Evolutionary conservation across 35 echinoderm and acorn worm genomes (phyloP), one percentile per base, ranked within the genome.

Genomic region (Heliocidaris erythrogramma): DNA sequence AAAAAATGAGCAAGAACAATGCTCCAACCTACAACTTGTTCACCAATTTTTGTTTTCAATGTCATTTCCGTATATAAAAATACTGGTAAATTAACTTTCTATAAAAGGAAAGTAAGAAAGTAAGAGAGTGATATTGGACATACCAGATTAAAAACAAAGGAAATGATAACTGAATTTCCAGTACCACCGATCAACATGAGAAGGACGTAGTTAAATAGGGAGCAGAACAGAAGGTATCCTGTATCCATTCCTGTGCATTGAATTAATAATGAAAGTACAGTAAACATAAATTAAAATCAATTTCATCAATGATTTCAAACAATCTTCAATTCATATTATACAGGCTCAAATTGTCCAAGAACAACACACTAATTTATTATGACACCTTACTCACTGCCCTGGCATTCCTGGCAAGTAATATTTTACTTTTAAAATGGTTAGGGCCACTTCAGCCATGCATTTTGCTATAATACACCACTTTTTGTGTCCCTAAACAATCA

Each of bases 101-200:
- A n/a, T n/a, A n/a, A n/a, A n/a, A n/a, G n/a, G n/a, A n/a, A n/a
- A n/a, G n/a, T n/a, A n/a, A n/a, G n/a, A n/a, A n/a, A n/a, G n/a
- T n/a, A n/a, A n/a, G 9, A 60, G 8, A 32, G 24, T 24, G 30
- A 61, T 94, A n/a, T 21, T 48, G 7, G 48, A 98, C 97, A 97
- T 56, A 98, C 97, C 96, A 98, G 93, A 85, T 98, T 98, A 49
- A 98, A 96, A 16, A 86, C 16, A 94, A 97, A 98, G 32, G 97
- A 97, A 30, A 98, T 53, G 61, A 92, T 52, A 31, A 98, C 97
- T 21, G 94, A 94, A 14, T 95, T 7, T 56, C 60, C 35, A 48
- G 95, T 96, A 85, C 97, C 97, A 10, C 97, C 97, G 5, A 92
- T 60, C 5, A 97, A 32, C 9, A 48, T 14, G 30, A 98, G 95